These are phyloP conservation scores for Varanus komodoensis DNA, from an alignment of 2,113 vertebrate genomes.

Conservation along the genomic window DNA sequence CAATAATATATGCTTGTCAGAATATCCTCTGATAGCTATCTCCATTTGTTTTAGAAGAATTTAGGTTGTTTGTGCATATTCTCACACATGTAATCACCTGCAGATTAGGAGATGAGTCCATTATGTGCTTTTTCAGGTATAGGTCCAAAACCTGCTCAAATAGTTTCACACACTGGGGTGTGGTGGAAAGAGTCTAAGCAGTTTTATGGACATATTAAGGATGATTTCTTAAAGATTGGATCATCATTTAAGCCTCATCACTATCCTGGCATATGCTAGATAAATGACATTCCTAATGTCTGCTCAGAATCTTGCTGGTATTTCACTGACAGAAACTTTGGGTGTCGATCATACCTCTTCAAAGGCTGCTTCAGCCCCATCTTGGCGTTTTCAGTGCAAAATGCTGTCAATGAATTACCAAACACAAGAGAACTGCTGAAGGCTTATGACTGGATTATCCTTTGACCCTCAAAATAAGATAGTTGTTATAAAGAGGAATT, in stretches of 20 bases:
- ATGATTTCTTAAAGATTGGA: background rate
- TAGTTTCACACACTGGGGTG: background rate
- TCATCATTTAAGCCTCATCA: background rate
- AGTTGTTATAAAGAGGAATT: background rate
- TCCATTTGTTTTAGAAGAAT: background rate
- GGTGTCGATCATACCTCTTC: too few species aligned
- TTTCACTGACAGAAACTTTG: background rate
- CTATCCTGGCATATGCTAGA: background rate
- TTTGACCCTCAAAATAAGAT: background rate
- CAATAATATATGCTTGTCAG: background rate
- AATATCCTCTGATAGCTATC: background rate
- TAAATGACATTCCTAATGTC: background rate
- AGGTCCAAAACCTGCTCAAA: background rate
- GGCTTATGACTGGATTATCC: background rate
- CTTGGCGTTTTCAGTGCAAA: background rate
- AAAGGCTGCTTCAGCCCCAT: background rate
- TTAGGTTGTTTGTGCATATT: background rate
- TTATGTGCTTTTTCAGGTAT: background rate
- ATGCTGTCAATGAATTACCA: background rate
- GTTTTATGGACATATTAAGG: constrained; percentile 1
- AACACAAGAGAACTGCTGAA: background rate
- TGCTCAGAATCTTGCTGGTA: background rate
- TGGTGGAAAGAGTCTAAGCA: background rate
- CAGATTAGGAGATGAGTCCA: background rate
- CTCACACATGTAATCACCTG: background rate